Conservation (phyloP, 2,888 invertebrate genomes). For the Orchesella flavescens region DNA sequence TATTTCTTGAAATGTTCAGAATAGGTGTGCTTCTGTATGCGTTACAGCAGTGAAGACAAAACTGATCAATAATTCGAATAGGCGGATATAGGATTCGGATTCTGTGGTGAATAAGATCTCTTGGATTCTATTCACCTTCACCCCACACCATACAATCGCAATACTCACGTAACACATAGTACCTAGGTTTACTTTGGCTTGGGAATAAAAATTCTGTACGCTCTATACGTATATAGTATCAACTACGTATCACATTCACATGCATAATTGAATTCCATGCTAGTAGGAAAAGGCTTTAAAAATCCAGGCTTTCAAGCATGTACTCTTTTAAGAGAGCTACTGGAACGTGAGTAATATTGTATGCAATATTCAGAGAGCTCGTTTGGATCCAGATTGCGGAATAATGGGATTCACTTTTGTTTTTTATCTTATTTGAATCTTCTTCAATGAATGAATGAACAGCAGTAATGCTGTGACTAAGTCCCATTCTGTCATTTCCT, state of each 20-base stretch:
- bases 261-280: slow-evolving; percentile 17
- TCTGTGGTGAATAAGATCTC: neutral
- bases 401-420: neutral
- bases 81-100: neutral
- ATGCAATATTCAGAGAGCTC: neutral
- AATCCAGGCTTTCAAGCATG: neutral
- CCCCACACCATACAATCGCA: neutral
- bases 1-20: slow-evolving; percentile 7
- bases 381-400: neutral
- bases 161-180: neutral
- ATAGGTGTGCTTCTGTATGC: neutral
- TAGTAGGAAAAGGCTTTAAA: neutral
- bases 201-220: neutral
- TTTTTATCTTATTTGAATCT: neutral
- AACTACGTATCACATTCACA: neutral
- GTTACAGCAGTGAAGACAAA: neutral
- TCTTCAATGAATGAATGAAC: neutral
- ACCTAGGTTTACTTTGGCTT: neutral
- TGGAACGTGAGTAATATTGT: neutral
- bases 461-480: neutral
- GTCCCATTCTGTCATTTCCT: neutral
- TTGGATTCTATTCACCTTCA: too few species aligned
- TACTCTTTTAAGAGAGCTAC: neutral
- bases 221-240: neutral
- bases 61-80: slow-evolving; percentile 24